phyloP scores from a whole-genome alignment of 2,888 invertebrate genomes.

The Acanthosepion esculentum region DNA sequence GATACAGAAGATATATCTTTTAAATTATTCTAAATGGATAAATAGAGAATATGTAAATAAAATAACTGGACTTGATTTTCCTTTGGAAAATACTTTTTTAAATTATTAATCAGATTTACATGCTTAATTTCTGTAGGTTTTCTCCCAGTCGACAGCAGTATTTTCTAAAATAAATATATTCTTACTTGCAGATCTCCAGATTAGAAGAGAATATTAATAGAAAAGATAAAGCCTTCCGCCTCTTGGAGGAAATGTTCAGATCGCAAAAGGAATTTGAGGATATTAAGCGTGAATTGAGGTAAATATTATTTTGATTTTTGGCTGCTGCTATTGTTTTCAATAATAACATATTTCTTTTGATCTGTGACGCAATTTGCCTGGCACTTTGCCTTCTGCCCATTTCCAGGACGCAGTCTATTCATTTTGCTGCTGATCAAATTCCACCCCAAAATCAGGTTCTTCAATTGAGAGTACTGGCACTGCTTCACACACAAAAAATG shows the following conservation, averaged over 20 bases:
- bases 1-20: not conserved
- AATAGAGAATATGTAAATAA: not conserved
- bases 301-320: slow-evolving; percentile 47
- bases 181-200: slow-evolving; percentile 75
- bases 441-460: too few species aligned
- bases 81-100: too few species aligned
- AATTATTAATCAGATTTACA: slow-evolving; percentile 58
- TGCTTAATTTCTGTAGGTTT: slow-evolving; percentile 74
- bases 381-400: not conserved
- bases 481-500: too few species aligned
- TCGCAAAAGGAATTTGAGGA: slow-evolving; percentile 94
- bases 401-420: too few species aligned
- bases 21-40: not conserved
- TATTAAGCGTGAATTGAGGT: slow-evolving; percentile 88
- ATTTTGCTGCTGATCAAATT: too few species aligned
- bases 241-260: slow-evolving; percentile 84
- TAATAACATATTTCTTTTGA: not conserved
- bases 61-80: not conserved
- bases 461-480: too few species aligned
- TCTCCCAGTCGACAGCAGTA: not conserved
- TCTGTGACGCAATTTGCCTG: too few species aligned
- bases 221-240: slow-evolving; percentile 66
- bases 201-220: slow-evolving; percentile 82
- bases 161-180: not conserved
- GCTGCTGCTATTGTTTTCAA: not conserved